Conservation (phyloP, 2,888 invertebrate species). For the Tipula confusa region DNA sequence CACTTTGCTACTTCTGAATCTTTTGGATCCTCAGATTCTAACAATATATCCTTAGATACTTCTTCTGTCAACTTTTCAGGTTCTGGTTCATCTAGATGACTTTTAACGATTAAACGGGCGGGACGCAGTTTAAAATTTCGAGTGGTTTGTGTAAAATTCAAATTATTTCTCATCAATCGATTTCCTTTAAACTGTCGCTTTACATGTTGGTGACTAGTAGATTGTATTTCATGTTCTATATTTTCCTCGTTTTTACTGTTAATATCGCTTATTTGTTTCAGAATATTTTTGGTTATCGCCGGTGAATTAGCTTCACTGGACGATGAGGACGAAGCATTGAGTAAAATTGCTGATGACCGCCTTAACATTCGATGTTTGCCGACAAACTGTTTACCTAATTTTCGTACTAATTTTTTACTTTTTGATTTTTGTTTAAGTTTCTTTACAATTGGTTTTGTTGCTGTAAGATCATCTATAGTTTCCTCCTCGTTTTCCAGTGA, state of each 20-base stretch:
- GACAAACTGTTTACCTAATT: background rate
- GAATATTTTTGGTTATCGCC: background rate
- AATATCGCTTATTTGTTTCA: background rate
- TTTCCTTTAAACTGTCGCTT: slow-evolving; percentile 7
- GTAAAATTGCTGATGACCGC: background rate
- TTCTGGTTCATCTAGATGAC: background rate
- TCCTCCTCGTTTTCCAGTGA: background rate
- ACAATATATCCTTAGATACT: background rate
- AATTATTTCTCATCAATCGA: slow-evolving; percentile 14
- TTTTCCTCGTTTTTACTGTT: background rate
- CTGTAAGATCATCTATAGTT: background rate
- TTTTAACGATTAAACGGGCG: background rate
- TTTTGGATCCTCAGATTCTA: background rate
- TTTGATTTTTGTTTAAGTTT: background rate
- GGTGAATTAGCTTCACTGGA: background rate
- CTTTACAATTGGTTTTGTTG: background rate
- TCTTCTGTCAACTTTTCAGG: background rate
- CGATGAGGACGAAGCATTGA: background rate
- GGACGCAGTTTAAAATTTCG: background rate
- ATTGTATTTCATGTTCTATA: background rate
- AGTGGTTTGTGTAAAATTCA: background rate
- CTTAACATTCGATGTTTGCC: background rate
- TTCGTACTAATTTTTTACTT: background rate
- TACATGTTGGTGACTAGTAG: background rate
- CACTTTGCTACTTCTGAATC: background rate